These are phyloP conservation scores for Glyptemys insculpta DNA, from an alignment of 2,797 vertebrate genomes.

Conservation along the genomic window DNA sequence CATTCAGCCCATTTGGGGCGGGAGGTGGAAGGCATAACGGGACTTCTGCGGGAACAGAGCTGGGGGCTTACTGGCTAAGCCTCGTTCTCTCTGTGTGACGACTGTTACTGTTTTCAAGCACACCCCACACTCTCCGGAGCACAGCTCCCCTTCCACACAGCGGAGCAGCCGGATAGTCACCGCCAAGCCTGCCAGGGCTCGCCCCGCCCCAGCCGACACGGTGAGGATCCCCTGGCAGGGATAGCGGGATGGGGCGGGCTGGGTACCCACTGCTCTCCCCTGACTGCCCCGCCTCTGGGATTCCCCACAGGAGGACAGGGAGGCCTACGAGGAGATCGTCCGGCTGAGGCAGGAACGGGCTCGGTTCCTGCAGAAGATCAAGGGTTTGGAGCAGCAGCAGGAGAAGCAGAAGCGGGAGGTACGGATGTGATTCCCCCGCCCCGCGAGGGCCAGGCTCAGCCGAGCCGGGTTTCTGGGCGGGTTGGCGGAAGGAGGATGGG, in stretches of 20 bases:
- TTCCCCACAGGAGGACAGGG: constrained; percentile 85
- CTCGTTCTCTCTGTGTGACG: neutral
- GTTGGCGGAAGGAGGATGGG: neutral
- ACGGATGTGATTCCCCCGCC: constrained; percentile 40
- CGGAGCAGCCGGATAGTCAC: neutral
- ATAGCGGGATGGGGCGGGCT: neutral
- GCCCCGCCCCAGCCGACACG: accelerated
- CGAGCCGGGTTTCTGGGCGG: constrained; percentile 49
- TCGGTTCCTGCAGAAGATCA: constrained; percentile 93
- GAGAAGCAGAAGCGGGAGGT: constrained; percentile 82
- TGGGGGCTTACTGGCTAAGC: neutral
- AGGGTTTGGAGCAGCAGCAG: constrained; percentile 87
- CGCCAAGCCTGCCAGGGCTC: neutral
- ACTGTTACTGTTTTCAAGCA: neutral
- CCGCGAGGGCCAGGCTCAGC: no score
- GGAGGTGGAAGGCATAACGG: neutral
- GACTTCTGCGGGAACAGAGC: neutral
- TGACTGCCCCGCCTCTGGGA: neutral
- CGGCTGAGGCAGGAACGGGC: constrained; percentile 91
- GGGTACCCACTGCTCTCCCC: accelerated
- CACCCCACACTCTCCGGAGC: accelerated
- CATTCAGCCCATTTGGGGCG: neutral
- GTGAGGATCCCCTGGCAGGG: accelerated
- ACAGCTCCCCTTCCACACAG: accelerated
- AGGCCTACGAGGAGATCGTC: constrained; percentile 94